phyloP scores from a whole-genome alignment of 1,140 invertebrate species.

The Brachionus asplanchnoidis region DNA sequence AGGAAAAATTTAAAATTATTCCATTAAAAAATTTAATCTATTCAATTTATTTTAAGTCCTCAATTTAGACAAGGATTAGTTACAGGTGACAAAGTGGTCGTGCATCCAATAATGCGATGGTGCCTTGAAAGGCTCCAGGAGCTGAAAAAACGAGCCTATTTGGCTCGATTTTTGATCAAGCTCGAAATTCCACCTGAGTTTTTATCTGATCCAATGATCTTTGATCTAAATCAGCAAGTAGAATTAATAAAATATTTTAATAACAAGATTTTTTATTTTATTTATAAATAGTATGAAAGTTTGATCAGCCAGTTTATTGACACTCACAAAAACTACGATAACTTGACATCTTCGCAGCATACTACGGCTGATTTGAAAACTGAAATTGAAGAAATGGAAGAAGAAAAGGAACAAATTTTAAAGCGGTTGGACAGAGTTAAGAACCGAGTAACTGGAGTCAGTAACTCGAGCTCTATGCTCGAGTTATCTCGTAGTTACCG shows the following conservation, averaged over 20 bases:
- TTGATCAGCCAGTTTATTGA: slow-evolving; percentile 77
- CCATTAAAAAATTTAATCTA: not conserved
- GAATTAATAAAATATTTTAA: not conserved
- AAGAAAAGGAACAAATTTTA: slow-evolving; percentile 71
- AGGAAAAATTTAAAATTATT: slow-evolving; percentile 12
- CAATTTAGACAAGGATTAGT: slow-evolving; percentile 68
- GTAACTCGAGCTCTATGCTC: slow-evolving; percentile 62
- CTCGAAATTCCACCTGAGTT: slow-evolving; percentile 76
- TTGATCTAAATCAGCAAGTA: slow-evolving; percentile 66
- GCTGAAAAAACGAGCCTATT: slow-evolving; percentile 73
- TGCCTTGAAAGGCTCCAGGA: slow-evolving; percentile 67
- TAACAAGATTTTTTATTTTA: not conserved
- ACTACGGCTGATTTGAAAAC: slow-evolving; percentile 61
- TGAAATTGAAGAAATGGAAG: slow-evolving; percentile 76
- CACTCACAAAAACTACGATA: slow-evolving; percentile 69
- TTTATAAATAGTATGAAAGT: slow-evolving; percentile 64
- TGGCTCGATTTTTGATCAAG: slow-evolving; percentile 69
- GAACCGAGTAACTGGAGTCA: slow-evolving; percentile 59
- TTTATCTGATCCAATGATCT: slow-evolving; percentile 69
- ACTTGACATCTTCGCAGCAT: slow-evolving; percentile 63
- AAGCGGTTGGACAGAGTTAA: slow-evolving; percentile 69
- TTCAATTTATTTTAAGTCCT: slow-evolving; percentile 46
- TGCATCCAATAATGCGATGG: slow-evolving; percentile 75
- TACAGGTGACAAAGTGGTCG: slow-evolving; percentile 68
- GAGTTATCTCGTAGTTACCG: slow-evolving; percentile 67